Percentiles rank a stretch among this genome's conserved stretches.
These are phyloP conservation scores for Seira ritae DNA, from an alignment of 2,888 invertebrate genomes.

Conservation along the genomic window DNA sequence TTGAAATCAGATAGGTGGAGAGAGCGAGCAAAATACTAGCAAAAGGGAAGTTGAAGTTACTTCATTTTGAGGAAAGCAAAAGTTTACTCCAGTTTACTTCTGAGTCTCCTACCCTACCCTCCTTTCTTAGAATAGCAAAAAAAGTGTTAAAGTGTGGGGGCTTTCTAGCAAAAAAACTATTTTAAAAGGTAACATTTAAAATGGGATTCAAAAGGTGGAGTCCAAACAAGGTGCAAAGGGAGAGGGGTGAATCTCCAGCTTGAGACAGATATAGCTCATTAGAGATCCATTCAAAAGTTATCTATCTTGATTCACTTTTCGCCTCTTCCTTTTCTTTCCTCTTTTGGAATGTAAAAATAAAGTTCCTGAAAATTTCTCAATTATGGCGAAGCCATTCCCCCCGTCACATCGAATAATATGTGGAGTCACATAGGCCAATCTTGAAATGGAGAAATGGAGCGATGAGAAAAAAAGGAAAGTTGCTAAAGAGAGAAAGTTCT, in stretches of 20 bases:
- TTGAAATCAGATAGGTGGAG: conserved; percentile 12
- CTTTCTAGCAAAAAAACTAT: background rate
- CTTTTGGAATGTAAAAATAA: conserved; percentile 47
- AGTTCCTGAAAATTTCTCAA: conserved; percentile 47
- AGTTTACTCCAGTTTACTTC: conserved; percentile 3
- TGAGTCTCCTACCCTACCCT: no score
- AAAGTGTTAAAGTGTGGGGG: background rate
- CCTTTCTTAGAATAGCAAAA: background rate
- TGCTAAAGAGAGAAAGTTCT: background rate
- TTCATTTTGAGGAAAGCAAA: conserved; percentile 53
- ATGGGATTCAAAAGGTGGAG: background rate
- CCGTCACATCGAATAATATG: conserved; percentile 20
- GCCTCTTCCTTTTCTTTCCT: conserved; percentile 47
- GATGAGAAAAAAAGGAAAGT: background rate
- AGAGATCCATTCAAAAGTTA: conserved; percentile 73
- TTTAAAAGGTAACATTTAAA: background rate
- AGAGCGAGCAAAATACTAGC: background rate
- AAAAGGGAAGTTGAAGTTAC: conserved; percentile 58
- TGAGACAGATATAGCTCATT: conserved; percentile 71
- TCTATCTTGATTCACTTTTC: conserved; percentile 69
- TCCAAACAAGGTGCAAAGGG: conserved; percentile 23
- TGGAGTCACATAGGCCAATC: background rate
- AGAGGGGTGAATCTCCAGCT: conserved; percentile 51
- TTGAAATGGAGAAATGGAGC: background rate
- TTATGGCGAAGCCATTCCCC: conserved; percentile 65